Evolutionary conservation across 2,888 invertebrate genomes (phyloP).

Genomic region (Acronicta alni): DNA sequence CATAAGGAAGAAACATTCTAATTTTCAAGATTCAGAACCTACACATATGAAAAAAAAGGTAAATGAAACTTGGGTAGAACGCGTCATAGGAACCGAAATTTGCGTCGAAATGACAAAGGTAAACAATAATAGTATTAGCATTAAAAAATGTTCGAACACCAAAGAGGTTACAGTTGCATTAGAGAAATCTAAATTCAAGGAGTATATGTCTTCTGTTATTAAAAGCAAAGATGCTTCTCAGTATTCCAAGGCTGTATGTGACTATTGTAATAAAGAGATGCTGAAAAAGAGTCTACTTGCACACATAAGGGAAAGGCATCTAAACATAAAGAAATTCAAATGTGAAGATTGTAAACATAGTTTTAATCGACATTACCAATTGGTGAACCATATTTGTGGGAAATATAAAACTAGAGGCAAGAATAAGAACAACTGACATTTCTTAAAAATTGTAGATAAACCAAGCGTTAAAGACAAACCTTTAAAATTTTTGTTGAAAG

Average conservation of each 20-base stretch:
- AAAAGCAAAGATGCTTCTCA: slow-evolving; percentile 63
- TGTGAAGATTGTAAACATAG: slow-evolving; percentile 64
- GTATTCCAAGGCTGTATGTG: slow-evolving; percentile 74
- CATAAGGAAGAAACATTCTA: slow-evolving; percentile 73
- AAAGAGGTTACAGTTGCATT: slow-evolving; percentile 25
- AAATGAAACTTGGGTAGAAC: slow-evolving; percentile 80
- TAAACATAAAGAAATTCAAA: slow-evolving; percentile 69
- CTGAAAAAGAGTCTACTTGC: slow-evolving; percentile 75
- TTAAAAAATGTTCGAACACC: slow-evolving; percentile 62
- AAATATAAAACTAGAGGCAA: slow-evolving; percentile 44
- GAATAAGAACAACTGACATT: slow-evolving; percentile 2
- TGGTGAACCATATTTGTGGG: slow-evolving; percentile 71
- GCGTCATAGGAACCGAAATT: slow-evolving; percentile 63
- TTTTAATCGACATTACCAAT: slow-evolving; percentile 72
- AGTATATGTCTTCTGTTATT: slow-evolving; percentile 63
- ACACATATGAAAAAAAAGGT: slow-evolving; percentile 59
- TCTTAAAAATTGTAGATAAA: background rate
- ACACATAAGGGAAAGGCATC: slow-evolving; percentile 77
- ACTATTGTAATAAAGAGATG: slow-evolving; percentile 81
- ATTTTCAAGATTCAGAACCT: slow-evolving; percentile 56
- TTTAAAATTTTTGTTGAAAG: too few relatives aligned
- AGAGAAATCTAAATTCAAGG: slow-evolving; percentile 44
- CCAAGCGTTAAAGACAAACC: too few relatives aligned
- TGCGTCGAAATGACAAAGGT: slow-evolving; percentile 79
- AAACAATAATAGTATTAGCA: slow-evolving; percentile 70